Evolutionary conservation across 37 sponge, comb jelly and placozoan genomes (phyloP).

Genomic region (Ianthella basta): DNA sequence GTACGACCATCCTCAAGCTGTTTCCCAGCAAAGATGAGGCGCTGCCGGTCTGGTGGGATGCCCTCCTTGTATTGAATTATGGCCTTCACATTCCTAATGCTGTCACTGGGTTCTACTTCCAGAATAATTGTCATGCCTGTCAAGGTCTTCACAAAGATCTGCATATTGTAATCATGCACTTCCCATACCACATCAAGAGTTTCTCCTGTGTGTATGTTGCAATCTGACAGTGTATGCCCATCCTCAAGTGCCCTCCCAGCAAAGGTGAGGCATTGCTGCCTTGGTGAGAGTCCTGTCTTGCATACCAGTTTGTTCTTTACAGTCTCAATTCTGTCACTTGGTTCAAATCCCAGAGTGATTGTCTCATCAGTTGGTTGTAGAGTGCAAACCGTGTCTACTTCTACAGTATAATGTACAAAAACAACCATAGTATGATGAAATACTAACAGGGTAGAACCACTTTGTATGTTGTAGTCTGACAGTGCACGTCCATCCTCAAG

Average conservation of each 20-base stretch:
- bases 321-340: conserved; percentile 6
- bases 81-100: neutral
- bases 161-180: neutral
- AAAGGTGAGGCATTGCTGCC: conserved; percentile 29
- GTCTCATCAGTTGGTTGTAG: conserved; percentile 12
- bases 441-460: too few species aligned
- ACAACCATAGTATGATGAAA: neutral
- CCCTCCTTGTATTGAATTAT: neutral
- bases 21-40: neutral
- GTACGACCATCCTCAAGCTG: conserved; percentile 1
- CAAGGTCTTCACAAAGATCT: too few species aligned
- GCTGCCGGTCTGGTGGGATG: neutral
- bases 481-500: too few species aligned
- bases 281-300: conserved; percentile 27
- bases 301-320: neutral
- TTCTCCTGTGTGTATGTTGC: neutral
- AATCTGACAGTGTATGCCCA: neutral
- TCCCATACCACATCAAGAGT: too few species aligned
- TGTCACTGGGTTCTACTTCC: neutral
- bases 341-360: conserved; percentile 29
- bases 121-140: conserved; percentile 6
- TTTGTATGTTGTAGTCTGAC: too few species aligned
- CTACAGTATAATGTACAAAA: neutral
- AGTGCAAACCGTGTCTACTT: too few species aligned
- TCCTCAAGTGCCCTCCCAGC: neutral